These are phyloP conservation scores for Craniophora ligustri DNA, from an alignment of 2,888 invertebrate genomes.

Conservation along the genomic window DNA sequence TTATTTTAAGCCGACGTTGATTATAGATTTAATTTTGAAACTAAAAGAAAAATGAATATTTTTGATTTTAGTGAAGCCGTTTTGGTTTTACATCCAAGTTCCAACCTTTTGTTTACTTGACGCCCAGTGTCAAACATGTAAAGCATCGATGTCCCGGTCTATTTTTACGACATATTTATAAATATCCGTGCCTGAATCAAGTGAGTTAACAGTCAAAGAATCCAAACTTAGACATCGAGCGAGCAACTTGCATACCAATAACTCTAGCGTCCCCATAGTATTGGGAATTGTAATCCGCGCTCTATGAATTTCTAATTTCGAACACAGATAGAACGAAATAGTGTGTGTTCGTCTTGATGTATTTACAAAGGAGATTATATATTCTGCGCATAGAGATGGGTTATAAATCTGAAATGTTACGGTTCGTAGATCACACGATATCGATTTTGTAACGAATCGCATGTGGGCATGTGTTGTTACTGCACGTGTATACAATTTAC, in stretches of 20 bases:
- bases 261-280: constrained; percentile 39
- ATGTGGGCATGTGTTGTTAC: constrained; percentile 18
- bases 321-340: constrained; percentile 34
- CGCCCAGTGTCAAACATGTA: constrained; percentile 35
- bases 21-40: too few relatives aligned
- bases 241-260: constrained; percentile 64
- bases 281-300: constrained; percentile 60
- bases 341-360: constrained; percentile 23
- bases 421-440: constrained; percentile 39
- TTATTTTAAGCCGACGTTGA: too few relatives aligned
- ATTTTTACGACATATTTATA: constrained; percentile 62
- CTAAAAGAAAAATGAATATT: too few relatives aligned
- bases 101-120: constrained; percentile 41
- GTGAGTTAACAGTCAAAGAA: constrained; percentile 54
- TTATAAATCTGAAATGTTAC: constrained; percentile 41
- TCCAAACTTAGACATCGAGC: constrained; percentile 46
- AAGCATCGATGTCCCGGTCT: constrained; percentile 51
- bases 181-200: constrained; percentile 64
- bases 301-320: constrained; percentile 65
- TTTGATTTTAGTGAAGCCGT: too few relatives aligned
- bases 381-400: constrained; percentile 17
- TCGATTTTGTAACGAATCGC: constrained; percentile 19
- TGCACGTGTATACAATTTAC: constrained; percentile 35
- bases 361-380: constrained; percentile 42
- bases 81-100: too few relatives aligned